These are phyloP conservation scores for Ailurus styani DNA, from an alignment of 2,113 vertebrate species.

Conservation along the genomic window DNA sequence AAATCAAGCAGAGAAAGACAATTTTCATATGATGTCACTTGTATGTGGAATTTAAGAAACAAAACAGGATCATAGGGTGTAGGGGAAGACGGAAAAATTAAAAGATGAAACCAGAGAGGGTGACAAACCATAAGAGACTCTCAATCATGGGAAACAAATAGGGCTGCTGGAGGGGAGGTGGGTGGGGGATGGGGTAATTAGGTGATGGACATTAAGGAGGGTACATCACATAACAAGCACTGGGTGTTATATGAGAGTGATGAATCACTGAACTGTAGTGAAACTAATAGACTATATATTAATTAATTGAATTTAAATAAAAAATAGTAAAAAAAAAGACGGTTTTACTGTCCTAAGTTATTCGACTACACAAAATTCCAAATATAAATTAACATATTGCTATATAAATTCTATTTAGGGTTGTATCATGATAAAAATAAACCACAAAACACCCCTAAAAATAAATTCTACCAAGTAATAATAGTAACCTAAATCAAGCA, in stretches of 20 bases:
- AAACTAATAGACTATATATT: not conserved
- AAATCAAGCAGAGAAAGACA: not conserved
- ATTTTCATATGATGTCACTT: not conserved
- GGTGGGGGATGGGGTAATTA: not conserved
- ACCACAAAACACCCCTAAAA: not conserved
- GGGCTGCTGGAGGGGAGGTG: not conserved
- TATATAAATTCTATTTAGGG: slow-evolving; percentile 35
- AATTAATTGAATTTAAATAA: not conserved
- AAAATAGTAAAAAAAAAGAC: not conserved
- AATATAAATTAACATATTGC: slow-evolving; percentile 12
- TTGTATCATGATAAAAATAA: slow-evolving; percentile 4
- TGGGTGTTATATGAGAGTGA: not conserved
- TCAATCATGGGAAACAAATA: not conserved
- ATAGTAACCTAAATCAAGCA: slow-evolving; percentile 15
- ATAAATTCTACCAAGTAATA: slow-evolving; percentile 21
- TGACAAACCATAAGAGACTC: not conserved
- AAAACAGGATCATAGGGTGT: not conserved
- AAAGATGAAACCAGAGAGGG: not conserved
- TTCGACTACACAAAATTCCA: not conserved
- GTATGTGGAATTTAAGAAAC: not conserved
- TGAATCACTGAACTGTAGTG: not conserved
- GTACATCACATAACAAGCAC: not conserved
- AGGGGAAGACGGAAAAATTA: not conserved
- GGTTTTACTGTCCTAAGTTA: slow-evolving; percentile 15
- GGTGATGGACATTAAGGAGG: not conserved